Evolutionary conservation across 2,888 invertebrate genomes (phyloP).

Genomic region (Pycnomerus fuliginosus): DNA sequence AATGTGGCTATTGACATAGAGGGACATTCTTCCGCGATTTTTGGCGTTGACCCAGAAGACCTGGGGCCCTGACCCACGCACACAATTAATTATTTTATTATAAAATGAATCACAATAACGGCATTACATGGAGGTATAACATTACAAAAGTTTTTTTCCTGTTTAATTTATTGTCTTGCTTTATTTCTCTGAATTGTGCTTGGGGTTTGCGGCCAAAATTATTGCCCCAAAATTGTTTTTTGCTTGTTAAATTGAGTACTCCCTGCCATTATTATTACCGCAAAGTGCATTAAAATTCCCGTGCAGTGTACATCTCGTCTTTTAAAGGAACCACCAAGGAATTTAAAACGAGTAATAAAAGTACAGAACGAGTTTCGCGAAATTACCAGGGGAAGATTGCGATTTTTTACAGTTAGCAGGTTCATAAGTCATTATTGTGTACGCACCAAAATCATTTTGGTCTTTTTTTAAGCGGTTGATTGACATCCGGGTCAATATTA

Average conservation of each 20-base stretch:
- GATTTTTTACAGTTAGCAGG: constrained; percentile 10
- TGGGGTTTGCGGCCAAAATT: background rate
- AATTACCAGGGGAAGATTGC: constrained; percentile 8
- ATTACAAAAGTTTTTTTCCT: background rate
- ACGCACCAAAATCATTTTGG: constrained; percentile 2
- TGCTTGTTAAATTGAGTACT: background rate
- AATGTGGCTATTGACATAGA: constrained; percentile 15
- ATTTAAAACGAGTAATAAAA: constrained; percentile 7
- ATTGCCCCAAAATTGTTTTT: background rate
- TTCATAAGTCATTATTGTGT: constrained; percentile 11
- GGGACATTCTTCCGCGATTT: constrained; percentile 10
- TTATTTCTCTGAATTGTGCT: background rate
- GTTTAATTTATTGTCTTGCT: background rate
- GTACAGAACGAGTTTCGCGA: constrained; percentile 10
- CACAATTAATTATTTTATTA: background rate
- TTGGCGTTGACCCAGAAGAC: constrained; percentile 9
- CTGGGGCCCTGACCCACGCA: too few relatives aligned
- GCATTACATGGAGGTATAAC: background rate
- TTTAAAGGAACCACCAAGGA: constrained; percentile 13
- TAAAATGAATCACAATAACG: background rate
- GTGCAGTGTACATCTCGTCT: constrained; percentile 1
- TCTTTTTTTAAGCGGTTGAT: constrained; percentile 5
- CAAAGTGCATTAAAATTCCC: constrained; percentile 12
- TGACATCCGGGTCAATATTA: constrained; percentile 14
- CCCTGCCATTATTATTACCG: constrained; percentile 4